Evolutionary conservation across 2,797 vertebrate species (phyloP).

Genomic region (Mus caroli): DNA sequence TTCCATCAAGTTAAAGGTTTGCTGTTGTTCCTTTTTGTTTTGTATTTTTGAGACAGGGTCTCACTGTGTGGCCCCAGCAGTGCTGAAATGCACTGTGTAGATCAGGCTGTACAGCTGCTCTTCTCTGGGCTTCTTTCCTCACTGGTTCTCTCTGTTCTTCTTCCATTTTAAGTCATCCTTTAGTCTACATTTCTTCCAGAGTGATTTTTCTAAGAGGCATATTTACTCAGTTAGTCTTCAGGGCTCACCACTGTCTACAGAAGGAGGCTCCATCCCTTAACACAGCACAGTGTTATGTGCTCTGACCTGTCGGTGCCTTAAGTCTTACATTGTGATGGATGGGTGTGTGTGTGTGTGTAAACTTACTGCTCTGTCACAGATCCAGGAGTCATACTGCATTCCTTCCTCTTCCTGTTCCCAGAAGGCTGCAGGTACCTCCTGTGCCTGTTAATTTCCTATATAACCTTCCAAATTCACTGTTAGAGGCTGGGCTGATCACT

Average conservation of each 20-base stretch:
- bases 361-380: no score
- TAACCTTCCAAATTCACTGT: background rate
- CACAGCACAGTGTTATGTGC: accelerated
- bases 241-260: background rate
- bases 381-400: background rate
- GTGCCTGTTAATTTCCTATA: background rate
- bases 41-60: background rate
- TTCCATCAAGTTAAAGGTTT: background rate
- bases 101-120: background rate
- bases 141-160: background rate
- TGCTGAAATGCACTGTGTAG: background rate
- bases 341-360: background rate
- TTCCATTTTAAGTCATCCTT: background rate
- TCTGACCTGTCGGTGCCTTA: no score
- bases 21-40: background rate
- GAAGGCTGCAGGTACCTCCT: no score
- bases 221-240: background rate
- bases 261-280: background rate
- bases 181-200: background rate
- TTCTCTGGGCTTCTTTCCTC: background rate
- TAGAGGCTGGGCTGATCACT: background rate
- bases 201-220: background rate
- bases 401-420: background rate
- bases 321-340: background rate
- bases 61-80: no score